These are phyloP conservation scores for Rhagium mordax DNA, from an alignment of 2,888 invertebrate species.

Conservation along the genomic window DNA sequence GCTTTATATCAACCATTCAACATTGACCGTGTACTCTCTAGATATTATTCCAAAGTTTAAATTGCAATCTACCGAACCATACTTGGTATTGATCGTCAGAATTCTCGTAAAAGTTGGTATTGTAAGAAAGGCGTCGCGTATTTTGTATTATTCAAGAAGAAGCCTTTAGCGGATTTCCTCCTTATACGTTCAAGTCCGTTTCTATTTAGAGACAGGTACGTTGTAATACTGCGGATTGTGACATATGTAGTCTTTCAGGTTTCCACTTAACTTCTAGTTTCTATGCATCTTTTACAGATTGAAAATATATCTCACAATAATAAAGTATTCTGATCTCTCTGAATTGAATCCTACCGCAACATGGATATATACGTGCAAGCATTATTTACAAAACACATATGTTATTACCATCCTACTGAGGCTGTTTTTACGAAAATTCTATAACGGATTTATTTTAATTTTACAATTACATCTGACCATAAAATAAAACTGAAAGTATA, in stretches of 20 bases:
- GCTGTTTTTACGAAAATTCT: too few relatives aligned
- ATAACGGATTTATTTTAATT: too few relatives aligned
- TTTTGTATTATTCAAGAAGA: constrained; percentile 38
- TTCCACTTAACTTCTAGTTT: constrained; percentile 32
- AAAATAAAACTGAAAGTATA: too few relatives aligned
- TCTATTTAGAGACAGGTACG: constrained; percentile 34
- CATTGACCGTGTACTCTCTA: neutral
- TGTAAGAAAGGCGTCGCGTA: constrained; percentile 15
- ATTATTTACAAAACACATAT: constrained; percentile 3
- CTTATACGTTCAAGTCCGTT: constrained; percentile 33
- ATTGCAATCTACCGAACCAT: neutral
- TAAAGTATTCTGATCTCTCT: constrained; percentile 12
- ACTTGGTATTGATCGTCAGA: neutral
- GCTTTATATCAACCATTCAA: too few relatives aligned
- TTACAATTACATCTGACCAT: too few relatives aligned
- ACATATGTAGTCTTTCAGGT: constrained; percentile 31
- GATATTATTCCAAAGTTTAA: neutral
- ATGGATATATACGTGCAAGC: neutral
- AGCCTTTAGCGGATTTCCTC: constrained; percentile 36
- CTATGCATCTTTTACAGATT: constrained; percentile 34
- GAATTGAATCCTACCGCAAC: neutral
- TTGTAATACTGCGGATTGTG: constrained; percentile 28
- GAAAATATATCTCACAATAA: constrained; percentile 21
- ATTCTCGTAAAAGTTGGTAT: neutral
- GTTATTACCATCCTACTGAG: too few relatives aligned